Evolutionary conservation across 2,113 vertebrate species (phyloP).

Genomic region (Pachyramphus minor): DNA sequence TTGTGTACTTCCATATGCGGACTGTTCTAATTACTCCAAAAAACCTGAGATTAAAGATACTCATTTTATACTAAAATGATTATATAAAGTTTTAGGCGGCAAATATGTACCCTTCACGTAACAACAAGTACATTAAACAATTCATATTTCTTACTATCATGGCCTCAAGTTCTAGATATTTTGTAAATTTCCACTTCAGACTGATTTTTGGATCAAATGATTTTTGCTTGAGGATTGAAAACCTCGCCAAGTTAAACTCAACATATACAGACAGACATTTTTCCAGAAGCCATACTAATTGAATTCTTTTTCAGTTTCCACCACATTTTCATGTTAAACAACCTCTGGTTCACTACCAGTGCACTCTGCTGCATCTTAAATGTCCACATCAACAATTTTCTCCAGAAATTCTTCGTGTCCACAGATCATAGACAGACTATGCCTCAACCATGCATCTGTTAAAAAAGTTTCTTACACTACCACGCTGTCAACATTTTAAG

Average conservation of each 20-base stretch:
- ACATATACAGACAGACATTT: not conserved
- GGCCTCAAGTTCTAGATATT: not conserved
- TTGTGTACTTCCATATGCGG: not conserved
- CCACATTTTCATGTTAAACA: not conserved
- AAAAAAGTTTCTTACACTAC: not conserved
- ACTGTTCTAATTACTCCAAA: not conserved
- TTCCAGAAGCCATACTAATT: not conserved
- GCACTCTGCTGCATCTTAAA: not conserved
- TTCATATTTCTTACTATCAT: not conserved
- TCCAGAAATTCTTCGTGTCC: not conserved
- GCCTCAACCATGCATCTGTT: not conserved
- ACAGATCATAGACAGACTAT: not conserved
- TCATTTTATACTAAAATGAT: not conserved
- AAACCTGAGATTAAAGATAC: not conserved
- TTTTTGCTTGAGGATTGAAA: not conserved
- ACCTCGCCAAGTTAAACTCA: not conserved
- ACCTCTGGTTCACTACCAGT: not conserved
- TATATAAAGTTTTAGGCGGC: not conserved
- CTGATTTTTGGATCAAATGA: not conserved
- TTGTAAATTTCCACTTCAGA: not conserved
- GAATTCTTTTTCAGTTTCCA: not conserved
- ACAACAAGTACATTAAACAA: not conserved
- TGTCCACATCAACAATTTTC: not conserved
- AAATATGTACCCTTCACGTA: not conserved
- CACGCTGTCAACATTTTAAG: not conserved